These are phyloP conservation scores for Drosophila nannoptera DNA, from an alignment of 1,140 invertebrate genomes.

Conservation along the genomic window DNA sequence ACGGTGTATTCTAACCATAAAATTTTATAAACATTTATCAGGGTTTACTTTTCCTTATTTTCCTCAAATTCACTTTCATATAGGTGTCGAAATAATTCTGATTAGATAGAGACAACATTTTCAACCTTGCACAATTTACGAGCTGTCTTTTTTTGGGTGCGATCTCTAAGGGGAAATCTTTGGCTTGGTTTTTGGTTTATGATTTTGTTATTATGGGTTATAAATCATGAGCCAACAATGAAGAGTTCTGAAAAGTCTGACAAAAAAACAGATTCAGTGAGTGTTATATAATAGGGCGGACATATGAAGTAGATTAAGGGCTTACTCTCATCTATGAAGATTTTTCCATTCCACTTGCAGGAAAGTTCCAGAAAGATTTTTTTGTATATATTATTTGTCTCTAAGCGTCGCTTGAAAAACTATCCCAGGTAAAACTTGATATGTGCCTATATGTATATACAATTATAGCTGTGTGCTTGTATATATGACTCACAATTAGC, in stretches of 20 bases:
- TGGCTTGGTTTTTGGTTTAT: constrained; percentile 20
- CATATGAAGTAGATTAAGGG: too few species aligned
- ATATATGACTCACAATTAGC: constrained; percentile 22
- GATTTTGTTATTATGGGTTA: neutral
- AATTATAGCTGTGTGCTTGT: too few species aligned
- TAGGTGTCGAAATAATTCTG: constrained; percentile 27
- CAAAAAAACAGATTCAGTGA: too few species aligned
- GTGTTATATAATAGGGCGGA: too few species aligned
- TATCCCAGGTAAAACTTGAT: neutral
- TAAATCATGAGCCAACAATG: too few species aligned
- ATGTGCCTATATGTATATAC: neutral
- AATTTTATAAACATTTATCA: constrained; percentile 22
- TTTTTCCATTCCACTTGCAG: too few species aligned
- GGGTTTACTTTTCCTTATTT: constrained; percentile 9
- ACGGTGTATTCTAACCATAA: constrained; percentile 23
- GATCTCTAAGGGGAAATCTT: constrained; percentile 6
- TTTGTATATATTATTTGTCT: too few species aligned
- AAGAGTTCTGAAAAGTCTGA: too few species aligned
- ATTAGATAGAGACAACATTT: constrained; percentile 55
- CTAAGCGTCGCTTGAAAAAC: neutral
- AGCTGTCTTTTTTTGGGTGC: constrained; percentile 18
- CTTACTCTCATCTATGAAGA: too few species aligned
- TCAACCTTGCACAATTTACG: constrained; percentile 70
- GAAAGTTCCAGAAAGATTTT: too few species aligned
- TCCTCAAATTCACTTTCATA: constrained; percentile 8